phyloP scores from a whole-genome alignment of 2,113 vertebrate species.

The Colaptes auratus region DNA sequence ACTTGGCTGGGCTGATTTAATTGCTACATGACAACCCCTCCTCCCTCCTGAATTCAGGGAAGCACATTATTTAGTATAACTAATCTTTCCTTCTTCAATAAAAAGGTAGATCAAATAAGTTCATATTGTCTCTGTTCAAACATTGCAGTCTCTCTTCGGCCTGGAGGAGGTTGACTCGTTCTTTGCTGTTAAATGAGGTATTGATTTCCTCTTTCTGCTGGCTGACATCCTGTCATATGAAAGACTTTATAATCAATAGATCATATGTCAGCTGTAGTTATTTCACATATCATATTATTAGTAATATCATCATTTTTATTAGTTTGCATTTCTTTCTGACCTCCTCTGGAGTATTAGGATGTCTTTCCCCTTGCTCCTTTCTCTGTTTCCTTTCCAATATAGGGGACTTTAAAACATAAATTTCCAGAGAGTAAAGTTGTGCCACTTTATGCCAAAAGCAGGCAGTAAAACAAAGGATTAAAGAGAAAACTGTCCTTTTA shows the following conservation, averaged over 20 bases:
- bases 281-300: constrained; percentile 55
- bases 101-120: constrained; percentile 38
- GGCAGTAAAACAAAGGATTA: neutral
- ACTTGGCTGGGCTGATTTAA: neutral
- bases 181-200: constrained; percentile 62
- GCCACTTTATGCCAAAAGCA: neutral
- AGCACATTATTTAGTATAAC: constrained; percentile 9
- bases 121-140: constrained; percentile 17
- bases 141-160: constrained; percentile 3
- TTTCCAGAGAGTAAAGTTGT: neutral
- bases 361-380: neutral
- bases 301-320: constrained; percentile 57
- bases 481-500: neutral
- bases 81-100: neutral
- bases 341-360: neutral
- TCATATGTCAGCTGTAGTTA: constrained; percentile 60
- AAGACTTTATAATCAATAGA: constrained; percentile 63
- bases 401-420: neutral
- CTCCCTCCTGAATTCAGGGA: neutral
- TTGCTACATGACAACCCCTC: neutral
- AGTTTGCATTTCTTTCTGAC: constrained; percentile 46
- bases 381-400: neutral
- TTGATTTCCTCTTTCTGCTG: constrained; percentile 66
- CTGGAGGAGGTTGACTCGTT: neutral
- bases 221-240: constrained; percentile 51